Base-by-base conservation (phyloP, 2,888 invertebrate species). In the Gasteruption jaculator region DNA sequence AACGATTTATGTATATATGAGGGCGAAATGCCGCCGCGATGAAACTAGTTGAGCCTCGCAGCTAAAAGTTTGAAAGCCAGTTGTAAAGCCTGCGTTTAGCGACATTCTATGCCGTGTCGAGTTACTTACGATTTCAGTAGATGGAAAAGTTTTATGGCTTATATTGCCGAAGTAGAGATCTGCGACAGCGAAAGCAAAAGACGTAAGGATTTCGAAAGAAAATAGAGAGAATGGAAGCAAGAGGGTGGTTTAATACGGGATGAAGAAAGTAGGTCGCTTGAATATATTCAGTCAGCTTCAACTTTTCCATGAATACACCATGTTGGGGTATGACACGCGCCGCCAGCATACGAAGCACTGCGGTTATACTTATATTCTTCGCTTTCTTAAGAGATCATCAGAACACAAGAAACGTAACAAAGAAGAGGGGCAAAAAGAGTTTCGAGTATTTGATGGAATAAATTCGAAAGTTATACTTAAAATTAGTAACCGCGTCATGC, bases 241-340 rank as follows among this genome's bases (percentile, higher is more conserved):
- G 4, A 20, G 20, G 14, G 30, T 5, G 21, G 29, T 20, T 27
- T 18, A 14, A 30, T 20, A 38, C 20, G 21, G 22, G 29, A 32
- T 29, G 45, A 33, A 39, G 44, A 50, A 56, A 56, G 46, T 46
- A 42, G 48, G 49, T 48, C 52, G 51, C 34, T 41, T 52, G 56
- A 53, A 60, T 61, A 58, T 56, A 54, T 49, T 32, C 29, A 43
- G 42, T 32, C 41, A 35, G n/a, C n/a, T n/a, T n/a, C n/a, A 60
- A 61, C 52, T 61, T 61, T 60, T 54, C 49, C 50, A 56, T 60
- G 58, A 60, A 62, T 60, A 57, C 54, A 41, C 48, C 54, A 53
- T 54, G 52, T 49, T 40, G 21, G 12, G 44, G 48, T 42, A 38
- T 38, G 48, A 49, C 38, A 44, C 24, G 21, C 15, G 39, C 22